Percentiles rank a stretch among this genome's conserved stretches.
phyloP scores from a whole-genome alignment of 2,113 vertebrate species.

The Mustela nigripes region DNA sequence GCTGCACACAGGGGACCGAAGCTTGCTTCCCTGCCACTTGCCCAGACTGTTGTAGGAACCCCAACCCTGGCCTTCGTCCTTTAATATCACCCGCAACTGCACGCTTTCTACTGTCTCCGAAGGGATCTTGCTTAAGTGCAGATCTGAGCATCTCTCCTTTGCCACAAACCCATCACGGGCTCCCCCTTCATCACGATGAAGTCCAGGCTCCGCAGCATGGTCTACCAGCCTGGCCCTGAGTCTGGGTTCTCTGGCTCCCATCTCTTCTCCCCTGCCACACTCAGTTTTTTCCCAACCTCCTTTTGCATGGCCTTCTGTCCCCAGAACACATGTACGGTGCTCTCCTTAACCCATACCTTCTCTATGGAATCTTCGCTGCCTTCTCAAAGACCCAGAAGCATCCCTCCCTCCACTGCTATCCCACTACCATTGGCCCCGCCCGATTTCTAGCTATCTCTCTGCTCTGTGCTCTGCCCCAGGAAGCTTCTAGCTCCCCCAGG shows the following conservation, averaged over 20 bases:
- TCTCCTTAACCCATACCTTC: neutral
- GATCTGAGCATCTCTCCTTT: neutral
- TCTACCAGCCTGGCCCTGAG: neutral
- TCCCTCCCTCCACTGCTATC: accelerated
- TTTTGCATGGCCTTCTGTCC: neutral
- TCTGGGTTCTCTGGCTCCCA: neutral
- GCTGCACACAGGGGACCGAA: neutral
- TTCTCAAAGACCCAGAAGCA: neutral
- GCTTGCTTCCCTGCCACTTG: neutral
- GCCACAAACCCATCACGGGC: neutral
- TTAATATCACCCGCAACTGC: neutral
- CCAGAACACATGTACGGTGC: neutral
- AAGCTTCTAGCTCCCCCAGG: neutral
- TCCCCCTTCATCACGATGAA: neutral
- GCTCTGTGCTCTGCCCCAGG: neutral
- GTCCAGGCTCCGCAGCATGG: neutral
- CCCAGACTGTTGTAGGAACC: neutral
- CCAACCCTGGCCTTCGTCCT: neutral
- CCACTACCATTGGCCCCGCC: neutral
- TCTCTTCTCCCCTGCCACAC: neutral
- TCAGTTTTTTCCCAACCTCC: neutral
- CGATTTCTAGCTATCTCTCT: neutral
- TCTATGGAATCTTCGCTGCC: neutral
- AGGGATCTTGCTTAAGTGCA: neutral
- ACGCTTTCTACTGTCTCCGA: neutral